phyloP scores from a whole-genome alignment of 2,888 invertebrate species.

The Microctonus hyperodae region DNA sequence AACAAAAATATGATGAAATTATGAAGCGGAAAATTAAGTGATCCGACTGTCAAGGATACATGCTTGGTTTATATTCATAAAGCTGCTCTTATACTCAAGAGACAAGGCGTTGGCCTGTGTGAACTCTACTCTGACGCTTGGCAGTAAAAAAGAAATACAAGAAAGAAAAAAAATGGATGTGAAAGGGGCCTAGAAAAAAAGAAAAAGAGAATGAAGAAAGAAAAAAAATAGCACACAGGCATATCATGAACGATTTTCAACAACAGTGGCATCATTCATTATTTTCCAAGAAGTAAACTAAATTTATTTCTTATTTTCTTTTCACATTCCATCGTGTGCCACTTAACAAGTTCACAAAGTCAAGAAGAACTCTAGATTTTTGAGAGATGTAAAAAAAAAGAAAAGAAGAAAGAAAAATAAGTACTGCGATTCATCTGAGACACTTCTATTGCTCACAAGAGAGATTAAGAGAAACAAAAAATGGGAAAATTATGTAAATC shows the following conservation, averaged over 20 bases:
- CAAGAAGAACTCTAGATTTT: not conserved
- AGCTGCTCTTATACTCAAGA: constrained; percentile 33
- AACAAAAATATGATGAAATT: not conserved
- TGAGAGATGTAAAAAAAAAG: not conserved
- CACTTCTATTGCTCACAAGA: too few species aligned
- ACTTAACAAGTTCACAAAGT: not conserved
- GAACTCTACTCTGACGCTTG: constrained; percentile 11
- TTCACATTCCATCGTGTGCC: not conserved
- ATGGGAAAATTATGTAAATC: too few species aligned
- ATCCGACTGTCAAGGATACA: not conserved
- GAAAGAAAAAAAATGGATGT: constrained; percentile 20
- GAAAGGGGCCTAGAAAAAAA: constrained; percentile 1
- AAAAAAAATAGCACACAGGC: not conserved
- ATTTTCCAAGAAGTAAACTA: constrained; percentile 50
- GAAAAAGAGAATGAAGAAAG: not conserved
- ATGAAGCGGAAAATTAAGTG: not conserved
- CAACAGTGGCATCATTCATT: constrained; percentile 56
- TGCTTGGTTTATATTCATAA: constrained; percentile 30
- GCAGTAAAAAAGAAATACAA: constrained; percentile 29
- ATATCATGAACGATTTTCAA: constrained; percentile 47
- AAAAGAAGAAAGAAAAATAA: too few species aligned
- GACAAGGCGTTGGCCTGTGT: constrained; percentile 35
- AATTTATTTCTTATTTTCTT: constrained; percentile 16
- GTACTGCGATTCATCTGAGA: too few species aligned
- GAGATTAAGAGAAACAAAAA: too few species aligned